phyloP scores from a whole-genome alignment of 92 coral and sea anemone genomes.

The Chrysogorgia sp. region DNA sequence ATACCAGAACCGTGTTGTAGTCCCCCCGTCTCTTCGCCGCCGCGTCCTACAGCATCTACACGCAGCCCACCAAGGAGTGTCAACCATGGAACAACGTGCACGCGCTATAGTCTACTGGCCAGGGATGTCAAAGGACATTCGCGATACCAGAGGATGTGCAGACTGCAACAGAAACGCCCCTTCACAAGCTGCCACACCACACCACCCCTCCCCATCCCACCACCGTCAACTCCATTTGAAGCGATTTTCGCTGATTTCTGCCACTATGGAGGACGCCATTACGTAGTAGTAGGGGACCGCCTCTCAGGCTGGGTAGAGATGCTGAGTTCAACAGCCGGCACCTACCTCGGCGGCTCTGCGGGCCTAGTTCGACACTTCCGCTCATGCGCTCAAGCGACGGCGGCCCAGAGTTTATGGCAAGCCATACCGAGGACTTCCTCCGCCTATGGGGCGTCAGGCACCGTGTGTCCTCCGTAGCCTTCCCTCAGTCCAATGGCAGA shows the following conservation, averaged over 20 bases:
- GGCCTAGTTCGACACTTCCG: constrained; percentile 38
- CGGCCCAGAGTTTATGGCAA: constrained; percentile 45
- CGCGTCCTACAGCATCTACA: constrained; percentile 64
- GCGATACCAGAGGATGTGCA: constrained; percentile 38
- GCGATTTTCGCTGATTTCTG: constrained; percentile 71
- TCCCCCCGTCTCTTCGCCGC: constrained; percentile 62
- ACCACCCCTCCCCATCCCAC: constrained; percentile 52
- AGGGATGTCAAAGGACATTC: constrained; percentile 58
- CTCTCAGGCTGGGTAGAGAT: constrained; percentile 63
- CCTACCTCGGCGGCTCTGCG: constrained; percentile 41
- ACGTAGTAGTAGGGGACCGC: constrained; percentile 71
- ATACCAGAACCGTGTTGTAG: constrained; percentile 56
- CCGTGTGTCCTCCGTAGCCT: constrained; percentile 39
- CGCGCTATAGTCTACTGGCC: constrained; percentile 37
- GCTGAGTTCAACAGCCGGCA: constrained; percentile 39
- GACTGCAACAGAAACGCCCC: constrained; percentile 62
- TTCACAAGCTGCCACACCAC: constrained; percentile 60
- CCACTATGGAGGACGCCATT: constrained; percentile 59
- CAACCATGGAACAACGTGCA: constrained; percentile 60
- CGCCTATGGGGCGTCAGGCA: constrained; percentile 43
- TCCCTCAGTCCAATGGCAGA: constrained; percentile 47
- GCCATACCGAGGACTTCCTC: constrained; percentile 25
- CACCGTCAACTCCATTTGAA: constrained; percentile 71
- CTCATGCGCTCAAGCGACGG: constrained; percentile 36
- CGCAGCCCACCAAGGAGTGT: constrained; percentile 69